Conservation (phyloP, 1,140 invertebrate genomes). For the Telenomus remus region DNA sequence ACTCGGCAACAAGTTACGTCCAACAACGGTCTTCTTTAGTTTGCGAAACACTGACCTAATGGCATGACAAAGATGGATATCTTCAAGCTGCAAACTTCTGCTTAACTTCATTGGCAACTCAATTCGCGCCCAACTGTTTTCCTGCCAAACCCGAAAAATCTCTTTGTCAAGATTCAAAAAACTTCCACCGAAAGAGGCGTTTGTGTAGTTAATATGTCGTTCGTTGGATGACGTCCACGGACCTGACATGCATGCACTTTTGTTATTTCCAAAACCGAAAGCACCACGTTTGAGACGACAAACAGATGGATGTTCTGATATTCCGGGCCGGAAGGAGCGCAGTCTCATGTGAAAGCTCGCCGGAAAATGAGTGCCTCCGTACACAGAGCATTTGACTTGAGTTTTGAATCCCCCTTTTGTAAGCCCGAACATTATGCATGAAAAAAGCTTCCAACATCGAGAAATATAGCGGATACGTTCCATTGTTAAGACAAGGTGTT, state of each 20-base stretch:
- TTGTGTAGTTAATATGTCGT: no score
- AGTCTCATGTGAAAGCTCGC: slow-evolving; percentile 1
- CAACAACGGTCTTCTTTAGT: slow-evolving; percentile 3
- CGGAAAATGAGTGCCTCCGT: slow-evolving; percentile 34
- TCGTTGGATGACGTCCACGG: no score
- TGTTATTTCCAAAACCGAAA: not conserved
- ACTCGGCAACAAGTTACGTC: slow-evolving; percentile 3
- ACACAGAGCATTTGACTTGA: slow-evolving; percentile 25
- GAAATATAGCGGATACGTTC: slow-evolving; percentile 51
- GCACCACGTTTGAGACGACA: not conserved
- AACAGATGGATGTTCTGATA: slow-evolving; percentile 16
- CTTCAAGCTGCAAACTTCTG: slow-evolving; percentile 31
- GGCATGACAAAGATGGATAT: slow-evolving; percentile 42
- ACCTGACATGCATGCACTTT: not conserved
- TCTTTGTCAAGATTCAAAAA: no score
- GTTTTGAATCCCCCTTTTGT: slow-evolving; percentile 22
- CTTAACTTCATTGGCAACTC: slow-evolving; percentile 25
- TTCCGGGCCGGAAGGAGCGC: slow-evolving; percentile 5
- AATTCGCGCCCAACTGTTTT: no score
- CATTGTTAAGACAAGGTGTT: slow-evolving; percentile 50
- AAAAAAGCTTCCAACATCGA: slow-evolving; percentile 44
- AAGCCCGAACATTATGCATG: slow-evolving; percentile 47
- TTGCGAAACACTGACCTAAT: slow-evolving; percentile 4
- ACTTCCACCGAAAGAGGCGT: no score
- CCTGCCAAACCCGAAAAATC: no score